A percentile compares a stretch with the other conserved stretches of the same genome.
These are phyloP conservation scores for Thermophis baileyi DNA, from an alignment of 2,113 vertebrate species.

Conservation along the genomic window DNA sequence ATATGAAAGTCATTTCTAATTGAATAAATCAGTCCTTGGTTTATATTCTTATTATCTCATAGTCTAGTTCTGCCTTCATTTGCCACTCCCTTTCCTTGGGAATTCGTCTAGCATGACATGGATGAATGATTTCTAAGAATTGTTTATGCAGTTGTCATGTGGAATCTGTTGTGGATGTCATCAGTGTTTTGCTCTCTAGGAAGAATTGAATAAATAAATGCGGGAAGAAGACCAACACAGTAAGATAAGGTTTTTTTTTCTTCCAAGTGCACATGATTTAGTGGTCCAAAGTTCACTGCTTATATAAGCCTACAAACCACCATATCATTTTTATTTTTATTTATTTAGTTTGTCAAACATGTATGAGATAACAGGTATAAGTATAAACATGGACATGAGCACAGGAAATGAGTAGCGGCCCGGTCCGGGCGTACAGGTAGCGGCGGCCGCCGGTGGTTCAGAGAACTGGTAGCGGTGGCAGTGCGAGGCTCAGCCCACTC, in stretches of 20 bases:
- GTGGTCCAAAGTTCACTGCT: not conserved
- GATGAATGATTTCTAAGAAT: not conserved
- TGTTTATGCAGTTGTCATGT: not conserved
- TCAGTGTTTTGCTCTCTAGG: not conserved
- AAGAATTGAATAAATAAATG: not conserved
- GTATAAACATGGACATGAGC: too few species aligned
- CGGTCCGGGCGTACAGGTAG: too few species aligned
- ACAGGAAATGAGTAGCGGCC: too few species aligned
- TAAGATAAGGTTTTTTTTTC: not conserved
- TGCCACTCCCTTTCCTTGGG: not conserved
- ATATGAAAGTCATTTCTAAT: not conserved
- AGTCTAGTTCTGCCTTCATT: not conserved
- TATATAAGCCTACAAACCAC: not conserved
- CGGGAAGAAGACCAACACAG: not conserved
- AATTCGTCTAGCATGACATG: not conserved
- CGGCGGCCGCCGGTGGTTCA: too few species aligned
- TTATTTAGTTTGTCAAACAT: too few species aligned
- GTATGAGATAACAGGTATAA: too few species aligned
- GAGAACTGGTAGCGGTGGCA: too few species aligned
- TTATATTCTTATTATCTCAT: not conserved
- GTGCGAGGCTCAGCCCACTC: too few species aligned
- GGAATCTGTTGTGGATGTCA: not conserved
- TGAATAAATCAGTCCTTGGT: not conserved
- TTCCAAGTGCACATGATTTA: not conserved
- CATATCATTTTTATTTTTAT: too few species aligned